Percentiles rank a stretch among this genome's conserved stretches.
Evolutionary conservation across 2,888 invertebrate species (phyloP).

Genomic region (Ceraclea dissimilis): DNA sequence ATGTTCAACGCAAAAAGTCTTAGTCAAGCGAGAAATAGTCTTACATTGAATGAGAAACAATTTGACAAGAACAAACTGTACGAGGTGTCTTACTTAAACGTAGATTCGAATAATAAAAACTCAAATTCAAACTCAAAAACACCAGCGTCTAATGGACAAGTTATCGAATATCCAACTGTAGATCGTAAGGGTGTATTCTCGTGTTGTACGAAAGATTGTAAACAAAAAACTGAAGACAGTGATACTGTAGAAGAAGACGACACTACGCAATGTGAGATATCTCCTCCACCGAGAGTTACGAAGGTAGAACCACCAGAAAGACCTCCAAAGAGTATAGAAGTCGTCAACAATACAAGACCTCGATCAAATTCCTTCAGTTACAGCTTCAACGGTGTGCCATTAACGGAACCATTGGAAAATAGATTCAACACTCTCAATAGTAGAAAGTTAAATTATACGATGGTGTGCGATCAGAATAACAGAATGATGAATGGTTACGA

Average conservation of each 20-base stretch:
- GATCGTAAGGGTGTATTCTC: slow-evolving; percentile 67
- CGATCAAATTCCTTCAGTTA: slow-evolving; percentile 51
- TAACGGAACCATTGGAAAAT: slow-evolving; percentile 40
- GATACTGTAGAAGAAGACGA: slow-evolving; percentile 41
- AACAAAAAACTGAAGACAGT: slow-evolving; percentile 43
- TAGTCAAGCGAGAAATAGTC: slow-evolving; percentile 47
- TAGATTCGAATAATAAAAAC: slow-evolving; percentile 37
- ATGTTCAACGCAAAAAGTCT: slow-evolving; percentile 46
- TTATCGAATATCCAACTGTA: slow-evolving; percentile 66
- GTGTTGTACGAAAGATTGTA: slow-evolving; percentile 58
- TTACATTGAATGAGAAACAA: slow-evolving; percentile 42
- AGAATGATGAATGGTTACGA: slow-evolving; percentile 16
- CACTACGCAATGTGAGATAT: slow-evolving; percentile 43
- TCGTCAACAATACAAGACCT: slow-evolving; percentile 48
- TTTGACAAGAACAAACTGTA: slow-evolving; percentile 32
- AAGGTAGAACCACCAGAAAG: slow-evolving; percentile 55
- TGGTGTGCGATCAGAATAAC: slow-evolving; percentile 44
- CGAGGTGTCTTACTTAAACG: slow-evolving; percentile 30
- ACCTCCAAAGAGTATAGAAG: slow-evolving; percentile 55
- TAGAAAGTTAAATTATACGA: slow-evolving; percentile 42
- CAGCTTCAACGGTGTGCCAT: slow-evolving; percentile 40
- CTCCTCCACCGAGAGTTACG: slow-evolving; percentile 55
- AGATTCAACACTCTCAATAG: slow-evolving; percentile 44
- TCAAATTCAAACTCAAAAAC: slow-evolving; percentile 41
- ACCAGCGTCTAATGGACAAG: slow-evolving; percentile 33